phyloP scores from a whole-genome alignment of 2,113 vertebrate genomes.

The Urocolius indicus region DNA sequence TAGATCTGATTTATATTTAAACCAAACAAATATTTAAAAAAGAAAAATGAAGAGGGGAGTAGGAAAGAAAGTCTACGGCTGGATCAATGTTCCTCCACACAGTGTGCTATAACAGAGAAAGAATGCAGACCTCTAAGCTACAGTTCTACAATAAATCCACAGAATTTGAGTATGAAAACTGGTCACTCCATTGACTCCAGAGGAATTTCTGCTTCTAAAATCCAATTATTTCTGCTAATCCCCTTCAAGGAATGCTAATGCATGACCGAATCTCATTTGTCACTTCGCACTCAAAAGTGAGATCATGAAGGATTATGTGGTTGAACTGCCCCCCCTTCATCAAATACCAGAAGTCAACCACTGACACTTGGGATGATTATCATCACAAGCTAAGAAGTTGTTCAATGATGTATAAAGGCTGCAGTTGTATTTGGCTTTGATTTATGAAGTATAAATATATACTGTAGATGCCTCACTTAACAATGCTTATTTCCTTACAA shows the following conservation, averaged over 20 bases:
- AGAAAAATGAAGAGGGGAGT: fast-evolving
- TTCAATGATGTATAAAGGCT: background rate
- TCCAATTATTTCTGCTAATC: background rate
- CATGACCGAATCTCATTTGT: background rate
- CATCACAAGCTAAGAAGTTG: background rate
- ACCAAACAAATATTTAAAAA: too few species aligned
- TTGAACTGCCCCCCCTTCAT: background rate
- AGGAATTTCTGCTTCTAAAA: background rate
- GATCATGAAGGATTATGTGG: background rate
- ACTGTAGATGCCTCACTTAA: background rate
- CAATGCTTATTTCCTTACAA: background rate
- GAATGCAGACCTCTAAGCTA: background rate
- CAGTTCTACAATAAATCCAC: background rate
- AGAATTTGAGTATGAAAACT: background rate
- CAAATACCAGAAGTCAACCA: background rate
- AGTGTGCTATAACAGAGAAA: background rate
- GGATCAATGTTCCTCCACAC: background rate
- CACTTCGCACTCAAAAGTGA: background rate
- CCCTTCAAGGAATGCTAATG: background rate
- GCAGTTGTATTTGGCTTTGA: background rate
- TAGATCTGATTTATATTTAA: too few species aligned
- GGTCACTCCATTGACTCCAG: background rate
- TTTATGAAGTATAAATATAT: background rate
- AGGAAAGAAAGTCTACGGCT: background rate
- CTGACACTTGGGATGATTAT: background rate